Evolutionary conservation across 2,888 invertebrate species (phyloP).

Genomic region (Hymenopus coronatus): DNA sequence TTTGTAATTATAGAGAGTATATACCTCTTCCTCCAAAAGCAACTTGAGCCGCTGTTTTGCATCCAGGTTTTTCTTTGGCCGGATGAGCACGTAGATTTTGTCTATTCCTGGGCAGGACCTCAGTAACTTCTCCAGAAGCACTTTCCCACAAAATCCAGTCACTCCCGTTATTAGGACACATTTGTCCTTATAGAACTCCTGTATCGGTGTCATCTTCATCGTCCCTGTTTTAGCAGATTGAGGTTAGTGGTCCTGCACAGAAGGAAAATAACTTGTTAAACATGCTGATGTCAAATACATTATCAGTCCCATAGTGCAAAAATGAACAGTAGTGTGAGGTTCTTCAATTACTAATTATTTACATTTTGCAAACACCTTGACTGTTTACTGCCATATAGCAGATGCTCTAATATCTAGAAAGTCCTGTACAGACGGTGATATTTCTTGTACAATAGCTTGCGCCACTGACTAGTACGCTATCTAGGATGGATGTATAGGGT

Average conservation of each 20-base stretch:
- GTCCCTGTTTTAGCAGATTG: neutral
- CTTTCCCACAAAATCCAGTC: neutral
- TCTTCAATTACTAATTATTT: no score
- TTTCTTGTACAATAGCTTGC: no score
- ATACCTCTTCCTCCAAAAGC: neutral
- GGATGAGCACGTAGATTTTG: neutral
- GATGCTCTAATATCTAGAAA: no score
- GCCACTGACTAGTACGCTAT: no score
- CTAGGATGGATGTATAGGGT: no score
- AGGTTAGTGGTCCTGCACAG: neutral
- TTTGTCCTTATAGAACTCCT: neutral
- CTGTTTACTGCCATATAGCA: no score
- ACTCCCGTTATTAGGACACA: neutral
- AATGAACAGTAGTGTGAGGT: no score
- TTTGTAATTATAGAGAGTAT: neutral
- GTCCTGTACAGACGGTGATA: no score
- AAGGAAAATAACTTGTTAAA: neutral
- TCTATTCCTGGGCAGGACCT: neutral
- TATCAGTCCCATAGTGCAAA: no score
- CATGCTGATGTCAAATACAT: no score
- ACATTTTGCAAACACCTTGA: no score
- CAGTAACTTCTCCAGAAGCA: neutral
- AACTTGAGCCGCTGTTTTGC: neutral
- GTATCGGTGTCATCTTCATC: neutral
- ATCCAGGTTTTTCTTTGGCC: neutral